phyloP scores from a whole-genome alignment of 2,888 invertebrate species.

The Cinara cedri region DNA sequence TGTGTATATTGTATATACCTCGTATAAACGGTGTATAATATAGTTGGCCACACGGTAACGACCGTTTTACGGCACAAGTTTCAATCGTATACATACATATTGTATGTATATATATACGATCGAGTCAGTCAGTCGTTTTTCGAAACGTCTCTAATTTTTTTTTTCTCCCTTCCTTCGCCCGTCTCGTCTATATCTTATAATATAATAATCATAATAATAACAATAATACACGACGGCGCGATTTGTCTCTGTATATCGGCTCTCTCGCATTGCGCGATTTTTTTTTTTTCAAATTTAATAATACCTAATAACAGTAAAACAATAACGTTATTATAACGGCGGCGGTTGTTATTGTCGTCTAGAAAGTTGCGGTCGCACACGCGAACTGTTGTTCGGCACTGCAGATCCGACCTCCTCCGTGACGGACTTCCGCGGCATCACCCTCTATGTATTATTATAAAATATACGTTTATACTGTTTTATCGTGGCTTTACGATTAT shows the following conservation, averaged over 20 bases:
- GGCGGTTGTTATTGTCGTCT: conserved; percentile 37
- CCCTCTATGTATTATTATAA: neutral
- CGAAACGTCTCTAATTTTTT: conserved; percentile 15
- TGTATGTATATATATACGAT: neutral
- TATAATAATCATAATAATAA: too few relatives aligned
- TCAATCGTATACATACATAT: neutral
- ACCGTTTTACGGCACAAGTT: conserved; percentile 45
- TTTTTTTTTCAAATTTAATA: conserved; percentile 20
- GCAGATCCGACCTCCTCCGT: neutral
- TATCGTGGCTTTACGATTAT: too few relatives aligned
- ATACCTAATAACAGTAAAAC: conserved; percentile 33
- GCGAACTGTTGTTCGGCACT: neutral
- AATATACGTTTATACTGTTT: too few relatives aligned
- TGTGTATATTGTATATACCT: too few relatives aligned
- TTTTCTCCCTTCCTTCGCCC: neutral
- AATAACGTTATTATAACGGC: neutral
- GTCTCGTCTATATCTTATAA: neutral
- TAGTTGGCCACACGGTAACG: conserved; percentile 34
- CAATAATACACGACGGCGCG: neutral
- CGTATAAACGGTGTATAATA: neutral
- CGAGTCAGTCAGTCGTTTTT: conserved; percentile 35
- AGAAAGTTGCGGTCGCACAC: conserved; percentile 32
- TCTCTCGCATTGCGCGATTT: neutral
- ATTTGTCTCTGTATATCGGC: too few relatives aligned
- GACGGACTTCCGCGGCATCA: neutral